A percentile compares a stretch with the other conserved stretches of the same genome.
Evolutionary conservation across 2,888 invertebrate genomes (phyloP).

Genomic region (Acrocyrtus sp.): DNA sequence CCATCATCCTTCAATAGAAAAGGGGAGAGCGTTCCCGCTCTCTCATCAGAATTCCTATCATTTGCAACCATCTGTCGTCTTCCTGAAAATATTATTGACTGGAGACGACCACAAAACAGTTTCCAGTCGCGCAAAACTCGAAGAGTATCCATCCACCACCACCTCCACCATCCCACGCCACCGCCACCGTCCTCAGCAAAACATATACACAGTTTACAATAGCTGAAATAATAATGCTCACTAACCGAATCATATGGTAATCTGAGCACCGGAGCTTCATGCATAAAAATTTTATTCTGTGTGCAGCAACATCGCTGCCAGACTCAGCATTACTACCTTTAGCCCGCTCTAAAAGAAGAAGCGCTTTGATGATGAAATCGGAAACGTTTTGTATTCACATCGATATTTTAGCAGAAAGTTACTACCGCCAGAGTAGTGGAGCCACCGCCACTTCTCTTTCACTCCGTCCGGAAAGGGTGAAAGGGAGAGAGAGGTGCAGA

Average conservation of each 20-base stretch:
- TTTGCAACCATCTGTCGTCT: conserved; percentile 55
- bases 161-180: conserved; percentile 1
- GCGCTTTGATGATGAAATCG: conserved; percentile 30
- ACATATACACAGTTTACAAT: conserved; percentile 39
- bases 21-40: neutral
- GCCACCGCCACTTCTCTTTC: no score
- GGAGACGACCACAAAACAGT: conserved; percentile 46
- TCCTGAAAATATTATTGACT: conserved; percentile 55
- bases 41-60: conserved; percentile 55
- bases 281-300: conserved; percentile 42
- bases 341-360: neutral
- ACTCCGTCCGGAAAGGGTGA: no score
- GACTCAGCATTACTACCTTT: neutral
- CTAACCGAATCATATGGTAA: conserved; percentile 54
- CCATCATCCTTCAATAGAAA: conserved; percentile 4
- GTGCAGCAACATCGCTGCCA: neutral
- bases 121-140: conserved; percentile 24
- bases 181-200: neutral
- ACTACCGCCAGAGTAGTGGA: neutral
- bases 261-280: conserved; percentile 48
- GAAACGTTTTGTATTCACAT: conserved; percentile 32
- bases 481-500: no score
- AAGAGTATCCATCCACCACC: conserved; percentile 28
- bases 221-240: conserved; percentile 50
- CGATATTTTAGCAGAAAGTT: conserved; percentile 33